phyloP scores from a whole-genome alignment of 2,797 vertebrate genomes.

The Mormyrops attenuatus region DNA sequence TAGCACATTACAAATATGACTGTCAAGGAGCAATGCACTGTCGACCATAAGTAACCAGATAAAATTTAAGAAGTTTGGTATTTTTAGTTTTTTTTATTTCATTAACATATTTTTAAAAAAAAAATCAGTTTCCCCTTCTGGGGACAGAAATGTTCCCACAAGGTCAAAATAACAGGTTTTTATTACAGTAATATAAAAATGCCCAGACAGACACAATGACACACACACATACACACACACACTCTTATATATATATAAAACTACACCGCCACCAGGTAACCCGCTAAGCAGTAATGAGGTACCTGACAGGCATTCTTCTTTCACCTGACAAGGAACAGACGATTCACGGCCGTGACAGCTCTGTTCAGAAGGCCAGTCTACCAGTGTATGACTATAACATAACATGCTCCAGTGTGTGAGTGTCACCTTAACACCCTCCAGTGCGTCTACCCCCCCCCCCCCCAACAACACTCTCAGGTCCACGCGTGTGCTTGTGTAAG shows the following conservation, averaged over 20 bases:
- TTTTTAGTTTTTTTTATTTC: neutral
- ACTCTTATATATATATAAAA: neutral
- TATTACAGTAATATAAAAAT: neutral
- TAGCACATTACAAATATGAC: neutral
- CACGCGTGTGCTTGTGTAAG: neutral
- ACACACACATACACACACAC: neutral
- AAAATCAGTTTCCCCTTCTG: neutral
- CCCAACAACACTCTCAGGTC: neutral
- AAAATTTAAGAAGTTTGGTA: neutral
- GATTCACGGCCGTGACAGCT: neutral
- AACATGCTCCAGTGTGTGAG: neutral
- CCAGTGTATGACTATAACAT: neutral
- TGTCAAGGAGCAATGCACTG: neutral
- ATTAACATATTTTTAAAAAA: neutral
- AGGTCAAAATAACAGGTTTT: neutral
- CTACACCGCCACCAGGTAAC: neutral
- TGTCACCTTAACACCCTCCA: neutral
- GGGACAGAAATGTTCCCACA: neutral
- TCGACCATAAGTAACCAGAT: neutral
- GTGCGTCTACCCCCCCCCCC: neutral
- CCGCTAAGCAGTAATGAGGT: neutral
- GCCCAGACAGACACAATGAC: neutral
- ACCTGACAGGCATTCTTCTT: neutral
- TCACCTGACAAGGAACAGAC: neutral
- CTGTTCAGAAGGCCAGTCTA: neutral